phyloP scores from a whole-genome alignment of 2,113 vertebrate species.

The Pterocles gutturalis region DNA sequence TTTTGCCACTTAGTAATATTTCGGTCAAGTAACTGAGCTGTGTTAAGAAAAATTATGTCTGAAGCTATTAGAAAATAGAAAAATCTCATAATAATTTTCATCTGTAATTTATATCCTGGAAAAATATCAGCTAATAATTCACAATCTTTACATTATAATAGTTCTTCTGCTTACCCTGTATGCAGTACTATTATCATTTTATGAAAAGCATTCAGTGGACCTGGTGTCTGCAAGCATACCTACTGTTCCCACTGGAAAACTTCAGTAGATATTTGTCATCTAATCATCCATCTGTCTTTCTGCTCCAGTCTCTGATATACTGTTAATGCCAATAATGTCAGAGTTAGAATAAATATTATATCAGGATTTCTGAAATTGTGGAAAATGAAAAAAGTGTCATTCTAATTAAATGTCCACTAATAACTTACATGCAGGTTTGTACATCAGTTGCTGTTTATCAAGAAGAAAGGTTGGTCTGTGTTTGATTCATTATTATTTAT shows the following conservation, averaged over 20 bases:
- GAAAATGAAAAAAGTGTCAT: background rate
- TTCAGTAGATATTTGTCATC: background rate
- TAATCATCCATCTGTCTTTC: background rate
- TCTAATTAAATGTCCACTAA: background rate
- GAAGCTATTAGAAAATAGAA: background rate
- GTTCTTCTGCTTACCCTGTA: background rate
- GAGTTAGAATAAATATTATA: background rate
- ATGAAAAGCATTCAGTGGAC: background rate
- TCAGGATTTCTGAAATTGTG: background rate
- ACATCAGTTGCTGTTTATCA: background rate
- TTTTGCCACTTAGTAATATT: background rate
- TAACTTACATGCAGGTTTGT: background rate
- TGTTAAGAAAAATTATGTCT: background rate
- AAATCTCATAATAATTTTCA: background rate
- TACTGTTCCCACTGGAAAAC: background rate
- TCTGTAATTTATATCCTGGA: background rate
- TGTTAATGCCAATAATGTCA: background rate
- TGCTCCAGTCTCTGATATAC: background rate
- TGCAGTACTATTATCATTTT: background rate
- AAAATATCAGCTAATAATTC: background rate
- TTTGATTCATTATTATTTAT: background rate
- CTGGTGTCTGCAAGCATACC: background rate
- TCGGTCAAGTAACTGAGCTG: background rate
- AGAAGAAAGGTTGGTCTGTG: background rate
- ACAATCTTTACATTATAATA: background rate